phyloP scores from a whole-genome alignment of 2,888 invertebrate species.

The Tetheella fluctuosa region DNA sequence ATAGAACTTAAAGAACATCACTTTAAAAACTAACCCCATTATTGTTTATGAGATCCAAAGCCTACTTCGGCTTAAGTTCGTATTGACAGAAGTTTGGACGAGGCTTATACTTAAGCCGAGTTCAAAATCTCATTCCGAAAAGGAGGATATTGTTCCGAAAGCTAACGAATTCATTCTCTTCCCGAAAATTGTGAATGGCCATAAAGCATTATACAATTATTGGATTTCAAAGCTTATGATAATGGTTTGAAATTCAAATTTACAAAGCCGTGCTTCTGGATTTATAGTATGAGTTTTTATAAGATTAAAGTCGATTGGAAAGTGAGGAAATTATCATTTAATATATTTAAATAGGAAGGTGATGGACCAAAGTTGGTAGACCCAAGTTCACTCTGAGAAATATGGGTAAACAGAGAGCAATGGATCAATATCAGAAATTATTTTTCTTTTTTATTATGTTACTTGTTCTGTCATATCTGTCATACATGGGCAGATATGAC shows the following conservation, averaged over 20 bases:
- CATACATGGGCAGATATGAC: too few relatives aligned
- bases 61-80: background rate
- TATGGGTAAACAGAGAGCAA: too few relatives aligned
- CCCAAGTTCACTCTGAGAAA: too few relatives aligned
- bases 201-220: background rate
- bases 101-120: slow-evolving; percentile 2
- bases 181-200: background rate
- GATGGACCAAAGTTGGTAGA: too few relatives aligned
- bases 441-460: too few relatives aligned
- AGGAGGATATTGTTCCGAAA: slow-evolving; percentile 6
- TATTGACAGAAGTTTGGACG: slow-evolving; percentile 2
- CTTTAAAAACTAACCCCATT: background rate
- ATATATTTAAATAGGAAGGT: too few relatives aligned
- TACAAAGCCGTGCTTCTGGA: background rate
- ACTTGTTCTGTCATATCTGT: too few relatives aligned
- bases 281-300: too few relatives aligned
- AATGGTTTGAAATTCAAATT: background rate
- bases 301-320: too few relatives aligned
- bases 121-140: slow-evolving; percentile 13
- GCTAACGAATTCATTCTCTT: background rate
- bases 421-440: too few relatives aligned
- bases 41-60: background rate
- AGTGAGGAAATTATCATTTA: too few relatives aligned
- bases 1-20: too few relatives aligned
- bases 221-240: background rate